Evolutionary conservation across 1,140 invertebrate species (phyloP), one percentile per base, ranked within the genome.

Genomic region (Melanaphis sacchari): DNA sequence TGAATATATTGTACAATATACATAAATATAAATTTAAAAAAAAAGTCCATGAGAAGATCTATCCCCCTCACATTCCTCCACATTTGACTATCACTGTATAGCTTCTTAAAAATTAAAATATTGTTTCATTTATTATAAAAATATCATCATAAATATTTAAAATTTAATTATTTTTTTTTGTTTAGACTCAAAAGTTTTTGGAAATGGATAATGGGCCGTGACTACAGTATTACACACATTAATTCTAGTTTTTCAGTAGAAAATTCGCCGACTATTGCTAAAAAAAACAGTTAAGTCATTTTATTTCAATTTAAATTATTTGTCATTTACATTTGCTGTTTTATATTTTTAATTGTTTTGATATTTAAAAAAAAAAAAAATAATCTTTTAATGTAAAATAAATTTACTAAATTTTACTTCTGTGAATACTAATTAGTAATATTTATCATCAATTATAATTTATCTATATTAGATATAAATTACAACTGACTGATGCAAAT

Each of bases 221-320:
- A 93, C 24, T 93, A 82, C 36, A 93, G 91, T 93, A 85, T 93
- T 85, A 49, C 91, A 52, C 91, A 82, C 24, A 46, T 84, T 52
- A 93, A 93, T 93, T 93, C 91, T 93, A 93, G 43, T 93, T 93
- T 93, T 85, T 85, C 81, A 85, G 40, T 85, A 52, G 91, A 93
- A 49, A 85, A 54, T 84, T 85, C 91, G 54, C 91, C 91, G 24
- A 85, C 76, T 40, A 85, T 93, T 93, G 15, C 43, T 82, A 93
- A 84, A 93, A 93, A 93, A 93, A 93, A 38, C 22, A 82, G n/a
- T 93, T 93, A 52, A 82, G 22, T 84, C 9, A 38, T 92, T 84
- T 76, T 81, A 76, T 81, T 46, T 18, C 3, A 46, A 26, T 18
- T 52, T 90, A 59, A 66, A 91, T 91, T 38, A n/a, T 38, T 82